phyloP scores from a whole-genome alignment of 64 coral and sea anemone species.

The Orbicella faveolata region DNA sequence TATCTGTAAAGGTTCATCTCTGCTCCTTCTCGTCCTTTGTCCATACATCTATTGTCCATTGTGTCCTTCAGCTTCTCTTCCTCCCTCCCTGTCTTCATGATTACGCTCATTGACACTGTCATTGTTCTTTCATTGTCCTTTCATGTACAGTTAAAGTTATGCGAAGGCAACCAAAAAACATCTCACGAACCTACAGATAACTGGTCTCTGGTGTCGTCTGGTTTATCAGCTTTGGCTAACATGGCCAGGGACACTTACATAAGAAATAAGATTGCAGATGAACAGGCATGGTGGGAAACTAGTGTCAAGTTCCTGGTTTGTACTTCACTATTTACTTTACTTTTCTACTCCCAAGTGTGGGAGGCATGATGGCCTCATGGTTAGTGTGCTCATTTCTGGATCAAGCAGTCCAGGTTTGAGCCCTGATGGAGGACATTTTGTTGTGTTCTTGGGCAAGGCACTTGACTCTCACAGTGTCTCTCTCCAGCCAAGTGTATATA shows the following conservation, averaged over 20 bases:
- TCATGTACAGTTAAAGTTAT: constrained; percentile 48
- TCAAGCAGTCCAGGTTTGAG: too few relatives aligned
- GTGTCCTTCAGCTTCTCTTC: neutral
- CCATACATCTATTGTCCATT: neutral
- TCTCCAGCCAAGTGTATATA: too few relatives aligned
- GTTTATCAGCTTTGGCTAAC: constrained; percentile 81
- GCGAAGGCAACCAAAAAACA: constrained; percentile 30
- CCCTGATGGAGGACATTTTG: too few relatives aligned
- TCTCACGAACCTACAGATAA: constrained; percentile 42
- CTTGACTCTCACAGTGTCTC: too few relatives aligned
- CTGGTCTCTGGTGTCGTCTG: constrained; percentile 84
- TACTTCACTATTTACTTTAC: neutral
- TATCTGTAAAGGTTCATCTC: too few relatives aligned
- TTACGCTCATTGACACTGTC: neutral
- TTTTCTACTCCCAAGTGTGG: too few relatives aligned
- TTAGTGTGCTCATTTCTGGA: too few relatives aligned
- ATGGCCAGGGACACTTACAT: constrained; percentile 56
- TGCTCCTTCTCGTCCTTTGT: too few relatives aligned
- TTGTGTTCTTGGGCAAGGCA: too few relatives aligned
- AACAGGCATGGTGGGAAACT: constrained; percentile 55
- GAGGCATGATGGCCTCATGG: too few relatives aligned
- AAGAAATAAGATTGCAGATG: constrained; percentile 66
- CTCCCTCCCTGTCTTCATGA: neutral
- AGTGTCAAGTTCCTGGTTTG: constrained; percentile 44
- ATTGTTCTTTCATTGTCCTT: neutral